Conservation (phyloP, 2,888 invertebrate genomes). For the Pyrocoelia pectoralis region DNA sequence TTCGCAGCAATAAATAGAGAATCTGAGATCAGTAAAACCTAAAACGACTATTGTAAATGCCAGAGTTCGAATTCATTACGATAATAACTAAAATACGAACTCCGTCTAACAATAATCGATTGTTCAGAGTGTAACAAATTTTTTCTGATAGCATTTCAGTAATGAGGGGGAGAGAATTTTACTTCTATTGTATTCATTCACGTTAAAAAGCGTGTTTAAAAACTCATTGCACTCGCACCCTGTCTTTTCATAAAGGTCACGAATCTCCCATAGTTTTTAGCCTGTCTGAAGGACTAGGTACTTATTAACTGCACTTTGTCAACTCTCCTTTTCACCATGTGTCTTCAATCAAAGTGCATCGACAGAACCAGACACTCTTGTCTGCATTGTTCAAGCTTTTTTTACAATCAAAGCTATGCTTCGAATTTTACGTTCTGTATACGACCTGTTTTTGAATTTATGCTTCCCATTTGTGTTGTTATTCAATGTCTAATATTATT, state of each 20-base stretch:
- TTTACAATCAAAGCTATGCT: neutral
- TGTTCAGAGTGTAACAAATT: constrained; percentile 1
- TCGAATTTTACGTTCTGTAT: neutral
- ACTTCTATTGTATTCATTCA: constrained; percentile 8
- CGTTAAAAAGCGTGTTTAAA: constrained; percentile 10
- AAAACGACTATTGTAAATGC: constrained; percentile 14
- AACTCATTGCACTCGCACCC: constrained; percentile 18
- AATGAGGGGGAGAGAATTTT: neutral
- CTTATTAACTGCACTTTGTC: constrained; percentile 44
- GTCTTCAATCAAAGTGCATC: constrained; percentile 24
- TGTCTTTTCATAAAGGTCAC: constrained; percentile 40
- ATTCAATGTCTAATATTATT: neutral
- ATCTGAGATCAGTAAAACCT: constrained; percentile 16
- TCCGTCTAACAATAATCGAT: constrained; percentile 7
- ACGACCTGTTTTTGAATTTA: neutral
- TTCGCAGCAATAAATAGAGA: constrained; percentile 20
- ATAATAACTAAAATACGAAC: constrained; percentile 12
- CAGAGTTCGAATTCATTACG: constrained; percentile 12
- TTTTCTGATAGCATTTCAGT: constrained; percentile 8
- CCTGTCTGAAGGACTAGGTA: constrained; percentile 42
- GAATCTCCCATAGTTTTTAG: constrained; percentile 41
- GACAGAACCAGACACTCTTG: constrained; percentile 21
- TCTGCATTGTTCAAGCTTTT: constrained; percentile 19
- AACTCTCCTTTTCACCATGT: constrained; percentile 39
- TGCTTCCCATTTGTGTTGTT: neutral